Evolutionary conservation across 1,140 invertebrate species (phyloP).

Genomic region (Ostrea denselamellosa): DNA sequence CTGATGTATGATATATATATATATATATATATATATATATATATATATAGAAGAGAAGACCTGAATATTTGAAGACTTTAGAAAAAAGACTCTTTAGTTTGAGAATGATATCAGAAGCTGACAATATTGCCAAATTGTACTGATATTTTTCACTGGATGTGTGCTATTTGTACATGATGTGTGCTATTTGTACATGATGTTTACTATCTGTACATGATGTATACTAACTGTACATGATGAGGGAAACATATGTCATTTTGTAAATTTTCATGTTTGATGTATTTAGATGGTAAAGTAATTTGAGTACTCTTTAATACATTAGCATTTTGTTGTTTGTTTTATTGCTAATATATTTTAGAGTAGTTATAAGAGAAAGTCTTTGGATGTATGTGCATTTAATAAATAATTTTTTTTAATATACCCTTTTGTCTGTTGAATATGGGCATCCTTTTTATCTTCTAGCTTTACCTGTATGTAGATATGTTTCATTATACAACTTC

Average conservation of each 20-base stretch:
- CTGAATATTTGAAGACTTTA: too few relatives aligned
- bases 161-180: not conserved
- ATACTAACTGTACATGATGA: too few relatives aligned
- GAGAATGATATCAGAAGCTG: too few relatives aligned
- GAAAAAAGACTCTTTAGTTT: too few relatives aligned
- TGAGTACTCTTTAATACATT: not conserved
- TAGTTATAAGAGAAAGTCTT: not conserved
- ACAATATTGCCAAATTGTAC: not conserved
- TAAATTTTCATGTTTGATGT: not conserved
- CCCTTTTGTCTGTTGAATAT: not conserved
- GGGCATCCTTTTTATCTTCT: not conserved
- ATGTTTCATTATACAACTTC: not conserved
- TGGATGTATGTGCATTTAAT: too few relatives aligned
- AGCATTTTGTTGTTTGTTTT: slow-evolving; percentile 16
- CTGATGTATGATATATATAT: not conserved
- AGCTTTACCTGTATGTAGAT: not conserved
- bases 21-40: not conserved
- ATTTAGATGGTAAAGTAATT: not conserved
- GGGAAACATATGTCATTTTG: not conserved
- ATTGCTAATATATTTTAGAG: slow-evolving; percentile 5
- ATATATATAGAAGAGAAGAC: not conserved
- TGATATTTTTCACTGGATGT: not conserved
- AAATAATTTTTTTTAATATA: too few relatives aligned
- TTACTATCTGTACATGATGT: not conserved
- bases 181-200: not conserved